These are phyloP conservation scores for Drosophila picticornis DNA, from an alignment of 2,888 invertebrate species.

Conservation along the genomic window DNA sequence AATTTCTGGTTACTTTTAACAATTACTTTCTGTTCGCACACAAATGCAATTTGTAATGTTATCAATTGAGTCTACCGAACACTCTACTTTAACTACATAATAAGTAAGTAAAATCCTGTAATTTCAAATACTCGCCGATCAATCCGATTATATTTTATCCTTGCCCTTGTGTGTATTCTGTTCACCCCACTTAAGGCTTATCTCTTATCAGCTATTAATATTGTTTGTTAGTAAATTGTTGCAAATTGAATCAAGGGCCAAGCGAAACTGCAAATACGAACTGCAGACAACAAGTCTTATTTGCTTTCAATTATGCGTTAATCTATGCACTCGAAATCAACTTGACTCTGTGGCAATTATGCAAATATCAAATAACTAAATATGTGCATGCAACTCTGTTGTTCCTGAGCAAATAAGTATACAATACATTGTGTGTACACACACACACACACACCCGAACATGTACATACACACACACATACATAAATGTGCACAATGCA, in stretches of 20 bases:
- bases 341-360: conserved; percentile 45
- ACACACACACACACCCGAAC: neutral
- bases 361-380: conserved; percentile 34
- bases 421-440: neutral
- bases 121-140: neutral
- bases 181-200: neutral
- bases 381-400: neutral
- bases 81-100: conserved; percentile 16
- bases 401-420: conserved; percentile 18
- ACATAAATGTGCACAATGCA: neutral
- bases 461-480: neutral
- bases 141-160: conserved; percentile 24
- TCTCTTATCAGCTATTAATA: conserved; percentile 13
- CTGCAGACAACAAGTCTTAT: conserved; percentile 19
- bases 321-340: conserved; percentile 6
- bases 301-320: conserved; percentile 41
- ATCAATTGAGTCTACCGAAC: conserved; percentile 29
- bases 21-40: conserved; percentile 52
- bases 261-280: conserved; percentile 14
- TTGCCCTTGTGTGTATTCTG: neutral
- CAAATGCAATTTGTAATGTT: conserved; percentile 66
- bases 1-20: conserved; percentile 54
- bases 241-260: conserved; percentile 54
- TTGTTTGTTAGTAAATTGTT: conserved; percentile 21
- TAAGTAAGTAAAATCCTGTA: conserved; percentile 34